Base-by-base conservation (phyloP, 2,888 invertebrate species). In the Junonia oenone region DNA sequence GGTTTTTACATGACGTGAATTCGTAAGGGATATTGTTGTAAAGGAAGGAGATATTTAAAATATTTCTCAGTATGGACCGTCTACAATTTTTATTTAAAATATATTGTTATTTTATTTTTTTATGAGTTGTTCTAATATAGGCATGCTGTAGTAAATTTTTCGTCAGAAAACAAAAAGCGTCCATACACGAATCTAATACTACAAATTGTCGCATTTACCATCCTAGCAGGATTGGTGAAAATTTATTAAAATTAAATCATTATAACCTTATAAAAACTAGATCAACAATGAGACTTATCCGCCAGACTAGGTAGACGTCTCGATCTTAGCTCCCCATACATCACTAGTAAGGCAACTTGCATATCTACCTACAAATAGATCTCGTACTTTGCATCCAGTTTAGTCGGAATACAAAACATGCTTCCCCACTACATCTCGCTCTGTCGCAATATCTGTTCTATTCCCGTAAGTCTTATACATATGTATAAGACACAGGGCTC, bases 331-430 rank as follows among this genome's bases (percentile, higher is more conserved):
- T 55, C 40, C 29, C 40, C 51, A 50, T 59, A 53, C 45, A 59
- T 56, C 52, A 55, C 55, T 52, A 40, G 46, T 40, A 59, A 46
- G 48, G 59, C 52, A 58, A 45, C 47, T 55, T 49, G 45, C 58
- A 53, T 59, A 56, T 52, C 52, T 52, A 58, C 56, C 53, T 56
- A 59, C 56, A 62, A 57, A 63, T 61, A 63, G 55, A 59, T 67
- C 58, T 64, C 61, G 63, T 59, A 60, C 53, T 53, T 53, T 58
- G 63, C 63, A 65, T 63, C 68, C 70, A 68, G 71, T 71, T 73
- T 58, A 60, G 56, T 63, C 67, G 65, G 66, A 71, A 72, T 68
- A 74, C 68, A 68, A 72, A 77, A 72, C 66, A 73, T 64, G 65
- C 66, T 63, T 62, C 66, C 67, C 66, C 58, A 64, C 69, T 66